These are phyloP conservation scores for Sycobia sp. DNA, from an alignment of 1,140 invertebrate genomes.

Conservation along the genomic window DNA sequence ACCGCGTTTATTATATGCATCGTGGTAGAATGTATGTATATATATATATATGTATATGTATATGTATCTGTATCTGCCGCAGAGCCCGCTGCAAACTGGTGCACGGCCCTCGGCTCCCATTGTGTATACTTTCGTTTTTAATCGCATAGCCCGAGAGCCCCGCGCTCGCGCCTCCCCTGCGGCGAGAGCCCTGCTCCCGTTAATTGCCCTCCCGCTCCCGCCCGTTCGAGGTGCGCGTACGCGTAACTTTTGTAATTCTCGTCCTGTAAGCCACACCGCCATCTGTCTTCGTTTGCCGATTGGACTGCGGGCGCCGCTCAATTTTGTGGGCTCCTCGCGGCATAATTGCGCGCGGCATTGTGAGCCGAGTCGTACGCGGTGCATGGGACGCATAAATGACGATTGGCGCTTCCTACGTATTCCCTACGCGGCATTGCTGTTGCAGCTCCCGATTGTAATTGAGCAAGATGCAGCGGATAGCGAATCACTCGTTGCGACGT, in stretches of 20 bases:
- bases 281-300: not conserved
- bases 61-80: too few species aligned
- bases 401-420: too few species aligned
- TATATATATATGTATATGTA: too few species aligned
- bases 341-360: not conserved
- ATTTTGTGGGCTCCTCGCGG: not conserved
- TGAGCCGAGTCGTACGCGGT: not conserved
- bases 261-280: not conserved
- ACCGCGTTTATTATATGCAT: slow-evolving; percentile 48
- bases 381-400: too few species aligned
- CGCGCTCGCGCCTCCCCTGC: slow-evolving; percentile 5
- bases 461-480: too few species aligned
- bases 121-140: slow-evolving; percentile 11
- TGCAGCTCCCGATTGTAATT: too few species aligned
- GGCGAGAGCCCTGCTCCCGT: not conserved
- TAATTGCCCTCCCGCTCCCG: slow-evolving; percentile 4
- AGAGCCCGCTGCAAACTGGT: not conserved
- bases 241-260: not conserved
- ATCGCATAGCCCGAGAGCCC: slow-evolving; percentile 6
- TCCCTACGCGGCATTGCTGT: too few species aligned
- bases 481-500: too few species aligned
- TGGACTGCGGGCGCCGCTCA: not conserved
- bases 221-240: not conserved
- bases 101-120: too few species aligned
- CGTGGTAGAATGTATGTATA: slow-evolving; percentile 47